Base-by-base conservation (phyloP, 2,888 invertebrate species). In the Blera fallax region DNA sequence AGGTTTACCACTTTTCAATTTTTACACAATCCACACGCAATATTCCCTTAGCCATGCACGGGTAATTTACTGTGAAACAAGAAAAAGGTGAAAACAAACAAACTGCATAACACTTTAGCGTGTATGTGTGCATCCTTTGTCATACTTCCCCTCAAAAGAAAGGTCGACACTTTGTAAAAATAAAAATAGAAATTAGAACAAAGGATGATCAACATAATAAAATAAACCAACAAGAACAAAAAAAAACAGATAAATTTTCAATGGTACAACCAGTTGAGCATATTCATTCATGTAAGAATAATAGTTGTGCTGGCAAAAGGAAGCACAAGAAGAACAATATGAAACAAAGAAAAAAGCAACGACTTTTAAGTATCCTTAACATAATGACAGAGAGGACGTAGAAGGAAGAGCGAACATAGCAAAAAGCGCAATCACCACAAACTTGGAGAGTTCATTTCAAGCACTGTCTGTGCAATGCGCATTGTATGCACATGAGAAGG, bases 201-300 rank as follows among this genome's bases (percentile, higher is more conserved):
- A 85, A 69, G 37, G 52, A 72, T 27, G 18, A 65, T 65, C 56
- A 70, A 48, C 62, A 74, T 62, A 80, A 72, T 29, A 58, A 65
- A 78, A 60, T 32, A 34, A 43, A 62, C 65, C 45, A 73, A 67
- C 54, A 80, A n/a, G n/a, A n/a, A n/a, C n/a, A n/a, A n/a, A n/a
- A 79, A 50, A 60, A 37, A 64, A 21, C 52, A 69, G 69, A 80
- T 74, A 77, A 7, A 43, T 7, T 67, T 76, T 85, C 81, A 85
- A 81, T 81, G 65, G 54, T 32, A 56, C 81, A 81, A 85, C 85
- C 76, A 76, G 85, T 85, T 80, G 85, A 85, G 67, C 85, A 56
- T 72, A 70, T 65, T 67, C 81, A 70, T 65, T 67, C 81, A 72
- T 85, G 81, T 85, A 81, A 81, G 85, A 70, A 77, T 70, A 84